Evolutionary conservation across 2,113 vertebrate genomes (phyloP), one percentile per base, ranked within the genome.

Genomic region (Greenwoodochromis staneri): DNA sequence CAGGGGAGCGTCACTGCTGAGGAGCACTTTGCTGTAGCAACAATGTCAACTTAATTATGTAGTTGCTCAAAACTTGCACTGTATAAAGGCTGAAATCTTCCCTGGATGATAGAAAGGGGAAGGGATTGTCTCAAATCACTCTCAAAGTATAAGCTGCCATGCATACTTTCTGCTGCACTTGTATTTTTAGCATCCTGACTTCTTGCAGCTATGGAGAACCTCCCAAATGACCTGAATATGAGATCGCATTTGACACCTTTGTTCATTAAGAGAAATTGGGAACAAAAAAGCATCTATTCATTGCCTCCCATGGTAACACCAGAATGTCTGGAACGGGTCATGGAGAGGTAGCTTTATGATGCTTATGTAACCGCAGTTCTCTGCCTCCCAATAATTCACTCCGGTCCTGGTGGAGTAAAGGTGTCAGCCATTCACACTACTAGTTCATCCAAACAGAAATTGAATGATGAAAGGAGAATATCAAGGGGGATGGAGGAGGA

Each of bases 191-290:
- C 78, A 91, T 90, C 91, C 89, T 95, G 93, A 93, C 93, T 95
- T 93, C 93, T 94, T 88, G 80, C 80, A 84, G 69, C 89, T 73
- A 49, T 51, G 85, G 91, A 84, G 84, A 93, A 86, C 91, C 88
- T 96, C 95, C 95, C 96, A 93, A 89, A 94, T 94, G 95, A 92
- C 88, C 93, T 53, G 69, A 85, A 93, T 91, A 61, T 91, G 92
- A 93, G 91, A 93, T 93, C 84, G 85, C 89, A 87, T 93, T 90
- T 96, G 95, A 96, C 96, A 96, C 94, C 90, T 93, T 94, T 94
- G 94, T 95, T 97, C 96, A 96, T 97, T 95, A 97, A 95, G 94
- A 95, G 89, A 92, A 94, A 95, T 82, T 66, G 85, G 84, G 90
- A 95, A 91, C 82, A 91, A 92, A 82, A 89, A 94, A 82, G 86